Evolutionary conservation across 2,888 invertebrate species (phyloP), one percentile per base, ranked within the genome.

Genomic region (Troides helena): DNA sequence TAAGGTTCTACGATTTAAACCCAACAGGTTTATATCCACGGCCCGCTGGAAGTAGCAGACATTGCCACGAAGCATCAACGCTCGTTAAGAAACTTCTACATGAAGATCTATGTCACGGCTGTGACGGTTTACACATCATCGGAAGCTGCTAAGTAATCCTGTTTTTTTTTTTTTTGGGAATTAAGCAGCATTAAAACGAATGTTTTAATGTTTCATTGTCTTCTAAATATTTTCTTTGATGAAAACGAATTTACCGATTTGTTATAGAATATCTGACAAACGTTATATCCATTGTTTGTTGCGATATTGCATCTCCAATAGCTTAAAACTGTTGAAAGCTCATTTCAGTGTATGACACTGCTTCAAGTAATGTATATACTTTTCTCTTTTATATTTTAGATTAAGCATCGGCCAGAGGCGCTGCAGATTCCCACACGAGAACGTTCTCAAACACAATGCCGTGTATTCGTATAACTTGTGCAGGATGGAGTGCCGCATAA

Each of bases 381-480:
- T 46, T 46, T 46, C 12, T 39, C 46, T 21, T 62, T 23, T 63
- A 5, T 68, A 60, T 77, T 71, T 2, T 73, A 94, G 94, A 39
- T 85, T 96, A 67, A 93, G 89, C n/a, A 87, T 95, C 0, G 90
- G 87, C 2, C 96, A 96, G 78, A 93, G 96, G 64, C 94, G 95
- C 71, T 96, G 96, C 77, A 94, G 95, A 58, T 95, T 95, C 76
- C 87, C 90, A n/a, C 83, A 94, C 71, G 96, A 96, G 80, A 94
- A 95, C 68, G 93, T 94, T 57, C 85, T 96, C 69, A 82, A 89
- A 67, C 95, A 95, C 73, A 95, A 94, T 75, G 94, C 96, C 0
- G 93, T 95, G 53, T 96, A 96, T 83, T 94, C 95, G 2, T 95
- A 94, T 77, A 94, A 94, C 0, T 86, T 96, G 81, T 97, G 97